Evolutionary conservation across 2,888 invertebrate genomes (phyloP), one percentile per base, ranked within the genome.

Genomic region (Schizotus pectinicornis): DNA sequence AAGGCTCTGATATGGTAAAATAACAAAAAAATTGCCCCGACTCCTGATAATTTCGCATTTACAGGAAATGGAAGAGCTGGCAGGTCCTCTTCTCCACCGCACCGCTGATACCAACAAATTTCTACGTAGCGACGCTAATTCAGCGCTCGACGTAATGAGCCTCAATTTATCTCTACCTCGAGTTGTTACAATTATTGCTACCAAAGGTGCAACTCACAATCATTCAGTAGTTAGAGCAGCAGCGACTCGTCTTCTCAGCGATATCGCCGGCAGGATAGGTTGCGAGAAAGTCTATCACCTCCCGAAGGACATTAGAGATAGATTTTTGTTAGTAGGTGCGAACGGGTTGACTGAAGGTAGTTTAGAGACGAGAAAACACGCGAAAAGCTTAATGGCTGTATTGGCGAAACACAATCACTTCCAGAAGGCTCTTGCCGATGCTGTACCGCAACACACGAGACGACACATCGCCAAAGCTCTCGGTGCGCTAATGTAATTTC

Each of bases 91-190:
- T 55, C 83, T 98, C 31, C 91, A 92, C 67, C 89, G 96, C 59
- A 91, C 94, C 46, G 95, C 95, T 0, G 98, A 98, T 74, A 96
- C 95, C 6, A 97, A 96, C 80, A 89, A 90, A 68, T 97, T 98
- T 77, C 85, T 98, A 47, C 85, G 96, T 13, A 91, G 91, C 33
- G 98, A 98, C 79, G 93, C 95, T 2, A 89, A 90, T 55, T 83
- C 85, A 7, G 92, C 96, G 0, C 79, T 98, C 37, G 91, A 89
- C 69, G 84, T 86, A 8, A 89, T 98, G 86, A 88, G 94, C 56
- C 88, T 92, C 55, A 85, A 89, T 59, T 84, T 93, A 11, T 86
- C 88, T 30, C 86, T 90, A 5, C 81, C 84, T 5, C 87, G 89
- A 66, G 86, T 89, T 0, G 84, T 89, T 1, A 80, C 83, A 22